These are phyloP conservation scores for Horisme vitalbata DNA, from an alignment of 2,888 invertebrate species.

Conservation along the genomic window DNA sequence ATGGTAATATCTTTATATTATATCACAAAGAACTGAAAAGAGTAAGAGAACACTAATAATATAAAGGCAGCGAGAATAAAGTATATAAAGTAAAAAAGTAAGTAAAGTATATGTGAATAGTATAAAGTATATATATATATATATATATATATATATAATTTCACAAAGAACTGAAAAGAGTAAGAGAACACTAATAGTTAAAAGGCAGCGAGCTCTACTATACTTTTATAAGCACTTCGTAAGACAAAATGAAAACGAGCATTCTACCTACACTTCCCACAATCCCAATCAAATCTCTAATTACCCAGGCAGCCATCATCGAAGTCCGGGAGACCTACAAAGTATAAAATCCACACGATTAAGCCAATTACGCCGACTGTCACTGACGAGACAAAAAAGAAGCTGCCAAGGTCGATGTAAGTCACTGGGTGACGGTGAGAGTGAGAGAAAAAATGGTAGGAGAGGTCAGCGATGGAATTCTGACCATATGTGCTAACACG, in stretches of 20 bases:
- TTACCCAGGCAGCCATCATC: slow-evolving; percentile 26
- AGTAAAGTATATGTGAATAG: too few relatives aligned
- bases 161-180: too few relatives aligned
- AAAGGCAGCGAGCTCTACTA: too few relatives aligned
- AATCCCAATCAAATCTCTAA: slow-evolving; percentile 21
- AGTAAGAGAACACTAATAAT: too few relatives aligned
- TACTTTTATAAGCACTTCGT: too few relatives aligned
- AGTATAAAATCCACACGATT: slow-evolving; percentile 43
- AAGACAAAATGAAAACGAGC: neutral
- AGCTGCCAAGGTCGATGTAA: slow-evolving; percentile 51
- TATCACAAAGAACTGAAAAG: too few relatives aligned
- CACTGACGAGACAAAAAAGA: slow-evolving; percentile 45
- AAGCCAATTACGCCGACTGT: slow-evolving; percentile 57
- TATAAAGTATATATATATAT: too few relatives aligned
- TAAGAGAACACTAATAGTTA: too few relatives aligned
- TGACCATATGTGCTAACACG: slow-evolving; percentile 29
- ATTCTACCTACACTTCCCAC: neutral
- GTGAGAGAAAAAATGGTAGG: slow-evolving; percentile 42
- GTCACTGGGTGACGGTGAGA: slow-evolving; percentile 48
- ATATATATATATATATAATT: too few relatives aligned
- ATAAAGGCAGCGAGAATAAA: too few relatives aligned
- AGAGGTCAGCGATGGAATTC: slow-evolving; percentile 33
- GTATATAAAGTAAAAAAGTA: too few relatives aligned
- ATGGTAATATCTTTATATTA: too few relatives aligned
- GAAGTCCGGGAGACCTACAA: slow-evolving; percentile 54